Evolutionary conservation across 2,888 invertebrate genomes (phyloP), one percentile per base, ranked within the genome.

Genomic region (Argyresthia goedartella): DNA sequence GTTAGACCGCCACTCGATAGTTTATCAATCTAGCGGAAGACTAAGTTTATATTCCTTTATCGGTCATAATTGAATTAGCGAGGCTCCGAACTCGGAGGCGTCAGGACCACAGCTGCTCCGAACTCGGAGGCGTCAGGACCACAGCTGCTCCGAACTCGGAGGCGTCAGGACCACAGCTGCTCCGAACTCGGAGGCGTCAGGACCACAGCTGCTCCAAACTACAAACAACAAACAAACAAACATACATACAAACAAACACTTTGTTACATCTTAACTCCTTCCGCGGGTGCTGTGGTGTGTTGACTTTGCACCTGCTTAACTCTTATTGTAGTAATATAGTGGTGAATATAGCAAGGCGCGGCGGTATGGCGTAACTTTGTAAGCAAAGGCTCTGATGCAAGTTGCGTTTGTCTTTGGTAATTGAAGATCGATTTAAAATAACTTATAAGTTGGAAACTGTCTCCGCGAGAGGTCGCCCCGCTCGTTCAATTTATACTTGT

Each of bases 391-490:
- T 44, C 47, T 25, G 47, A 34, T 47, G 47, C 47, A 34, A 47
- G 33, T 47, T 47, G 34, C 34, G 47, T 47, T 47, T 47, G 47
- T 33, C 33, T 47, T 47, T 34, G 25, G 47, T 47, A 47, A 47
- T 47, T 33, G 47, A 47, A 34, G 34, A 47, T 47, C 47, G 47
- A 47, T 47, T 47, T 35, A 47, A 47, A 34, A 47, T 25, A 47
- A 47, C n/a, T 47, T 47, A 47, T n/a, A 33, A 47, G 47, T 33
- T 34, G 16, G 13, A 10, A 47, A 47, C 47, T 25, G 25, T 25
- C 25, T 34, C 13, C 13, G 33, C 33, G 33, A n/a, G 47, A 34
- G 25, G 25, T 25, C 35, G 47, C 33, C 34, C 7, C 34, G 13
- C 33, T 34, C 13, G 34, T 33, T 47, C 13, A 47, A 47, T 47